phyloP scores from a whole-genome alignment of 2,113 vertebrate species.

The Nyctibius bracteatus region DNA sequence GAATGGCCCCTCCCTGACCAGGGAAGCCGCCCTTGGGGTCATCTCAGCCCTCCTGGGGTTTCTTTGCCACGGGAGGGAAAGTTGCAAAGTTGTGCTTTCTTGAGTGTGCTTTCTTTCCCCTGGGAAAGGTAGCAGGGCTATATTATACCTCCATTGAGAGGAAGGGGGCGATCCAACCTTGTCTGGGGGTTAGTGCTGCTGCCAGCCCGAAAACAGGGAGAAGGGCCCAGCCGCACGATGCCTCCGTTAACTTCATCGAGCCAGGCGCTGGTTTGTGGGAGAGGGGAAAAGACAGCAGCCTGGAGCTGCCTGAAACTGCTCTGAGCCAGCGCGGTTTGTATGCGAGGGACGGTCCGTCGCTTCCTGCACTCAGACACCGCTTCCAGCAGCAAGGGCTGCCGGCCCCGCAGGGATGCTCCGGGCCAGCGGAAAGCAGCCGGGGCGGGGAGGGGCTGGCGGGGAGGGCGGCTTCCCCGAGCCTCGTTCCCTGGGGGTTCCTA shows the following conservation, averaged over 20 bases:
- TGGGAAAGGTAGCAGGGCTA: not conserved
- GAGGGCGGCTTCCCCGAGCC: not conserved
- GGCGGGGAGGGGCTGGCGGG: not conserved
- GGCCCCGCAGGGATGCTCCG: not conserved
- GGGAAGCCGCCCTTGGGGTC: not conserved
- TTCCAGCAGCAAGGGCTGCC: constrained; percentile 7
- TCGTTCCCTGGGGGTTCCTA: not conserved
- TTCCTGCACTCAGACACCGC: not conserved
- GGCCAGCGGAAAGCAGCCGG: not conserved
- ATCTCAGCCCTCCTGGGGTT: not conserved
- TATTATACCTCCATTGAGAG: not conserved
- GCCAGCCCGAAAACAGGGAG: not conserved
- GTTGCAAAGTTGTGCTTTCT: not conserved
- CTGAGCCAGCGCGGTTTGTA: not conserved
- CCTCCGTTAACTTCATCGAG: not conserved
- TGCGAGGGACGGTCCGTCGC: not conserved
- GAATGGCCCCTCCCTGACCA: not conserved
- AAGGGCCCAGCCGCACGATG: not conserved
- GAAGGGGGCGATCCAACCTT: not conserved
- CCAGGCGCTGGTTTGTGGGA: not conserved
- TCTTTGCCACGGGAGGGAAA: not conserved
- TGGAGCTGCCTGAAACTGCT: not conserved
- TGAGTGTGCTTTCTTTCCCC: too few species aligned
- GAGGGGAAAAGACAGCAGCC: not conserved
- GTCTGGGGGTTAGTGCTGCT: not conserved